Percentiles rank a stretch among this genome's conserved stretches.
These are phyloP conservation scores for Hexactinellida sp. DNA, from an alignment of 37 sponge, comb jelly and placozoan species.

Conservation along the genomic window DNA sequence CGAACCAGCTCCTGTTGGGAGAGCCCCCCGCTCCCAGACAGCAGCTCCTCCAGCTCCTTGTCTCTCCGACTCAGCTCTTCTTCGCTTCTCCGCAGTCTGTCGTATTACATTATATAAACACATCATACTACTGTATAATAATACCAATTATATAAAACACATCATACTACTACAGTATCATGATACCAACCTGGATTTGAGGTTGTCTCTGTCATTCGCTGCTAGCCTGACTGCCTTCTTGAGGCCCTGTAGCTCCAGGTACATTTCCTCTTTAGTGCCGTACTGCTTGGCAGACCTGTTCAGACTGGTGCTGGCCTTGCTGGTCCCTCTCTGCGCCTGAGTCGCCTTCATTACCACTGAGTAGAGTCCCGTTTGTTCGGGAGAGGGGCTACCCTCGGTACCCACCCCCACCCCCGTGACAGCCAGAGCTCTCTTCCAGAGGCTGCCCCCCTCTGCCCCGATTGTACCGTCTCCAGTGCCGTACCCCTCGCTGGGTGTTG, in stretches of 20 bases:
- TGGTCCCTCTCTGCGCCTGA: background rate
- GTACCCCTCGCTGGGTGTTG: background rate
- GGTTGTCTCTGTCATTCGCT: background rate
- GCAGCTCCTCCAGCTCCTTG: background rate
- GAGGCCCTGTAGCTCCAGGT: slow-evolving; percentile 5
- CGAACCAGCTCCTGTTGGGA: slow-evolving; percentile 8
- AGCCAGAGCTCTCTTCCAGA: slow-evolving; percentile 5
- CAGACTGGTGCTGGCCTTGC: background rate
- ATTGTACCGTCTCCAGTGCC: background rate
- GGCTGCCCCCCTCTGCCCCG: background rate
- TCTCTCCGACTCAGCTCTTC: slow-evolving; percentile 10
- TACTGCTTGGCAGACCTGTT: slow-evolving; percentile 2
- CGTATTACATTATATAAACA: too few relatives aligned
- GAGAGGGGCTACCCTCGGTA: background rate
- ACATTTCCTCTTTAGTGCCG: slow-evolving; percentile 5
- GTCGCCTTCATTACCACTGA: background rate
- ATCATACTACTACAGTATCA: background rate
- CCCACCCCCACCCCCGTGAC: background rate
- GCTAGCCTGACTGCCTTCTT: background rate
- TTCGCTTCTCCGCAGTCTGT: background rate
- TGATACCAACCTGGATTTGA: background rate
- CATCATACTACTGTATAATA: background rate
- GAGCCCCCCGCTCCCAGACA: background rate
- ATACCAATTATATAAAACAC: background rate
- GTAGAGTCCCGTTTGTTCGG: background rate